Percentiles rank a stretch among this genome's conserved stretches.
Conservation (phyloP, 2,113 vertebrate genomes). For the Sinosuthora webbiana region DNA sequence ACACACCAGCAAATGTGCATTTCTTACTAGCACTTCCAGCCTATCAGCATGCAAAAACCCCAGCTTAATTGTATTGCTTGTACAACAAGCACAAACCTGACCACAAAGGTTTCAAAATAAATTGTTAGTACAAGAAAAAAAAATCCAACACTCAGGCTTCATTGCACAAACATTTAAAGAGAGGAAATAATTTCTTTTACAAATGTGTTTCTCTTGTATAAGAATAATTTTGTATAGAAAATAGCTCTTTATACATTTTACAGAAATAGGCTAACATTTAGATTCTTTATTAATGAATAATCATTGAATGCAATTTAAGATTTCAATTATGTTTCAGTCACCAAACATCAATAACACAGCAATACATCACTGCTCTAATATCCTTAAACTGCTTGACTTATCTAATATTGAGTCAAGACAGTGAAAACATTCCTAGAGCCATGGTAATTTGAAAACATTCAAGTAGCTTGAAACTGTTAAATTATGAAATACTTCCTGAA, state of each 20-base stretch:
- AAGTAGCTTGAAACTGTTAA: slow-evolving; percentile 15
- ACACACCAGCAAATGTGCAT: neutral
- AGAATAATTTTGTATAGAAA: slow-evolving; percentile 80
- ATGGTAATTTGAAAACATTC: slow-evolving; percentile 18
- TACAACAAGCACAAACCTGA: slow-evolving; percentile 6
- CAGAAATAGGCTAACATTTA: slow-evolving; percentile 39
- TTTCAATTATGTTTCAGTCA: neutral
- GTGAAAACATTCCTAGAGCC: neutral
- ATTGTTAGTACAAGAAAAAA: slow-evolving; percentile 58
- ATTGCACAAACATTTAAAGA: slow-evolving; percentile 72
- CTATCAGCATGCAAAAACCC: neutral
- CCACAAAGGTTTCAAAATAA: slow-evolving; percentile 58
- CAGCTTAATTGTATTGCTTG: slow-evolving; percentile 40
- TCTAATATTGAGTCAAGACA: neutral
- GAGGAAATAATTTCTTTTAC: slow-evolving; percentile 70
- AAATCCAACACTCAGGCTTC: slow-evolving; percentile 47
- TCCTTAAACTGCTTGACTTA: neutral
- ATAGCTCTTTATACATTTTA: slow-evolving; percentile 72
- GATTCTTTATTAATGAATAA: slow-evolving; percentile 1
- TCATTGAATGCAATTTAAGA: neutral
- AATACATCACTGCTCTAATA: neutral
- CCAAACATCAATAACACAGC: neutral
- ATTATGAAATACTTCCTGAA: slow-evolving; percentile 16
- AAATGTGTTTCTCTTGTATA: slow-evolving; percentile 68
- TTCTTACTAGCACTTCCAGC: neutral